Percentiles rank a stretch among this genome's conserved stretches.
Evolutionary conservation across 64 coral and sea anemone species (phyloP).

Genomic region (Astreopora myriophthalma): DNA sequence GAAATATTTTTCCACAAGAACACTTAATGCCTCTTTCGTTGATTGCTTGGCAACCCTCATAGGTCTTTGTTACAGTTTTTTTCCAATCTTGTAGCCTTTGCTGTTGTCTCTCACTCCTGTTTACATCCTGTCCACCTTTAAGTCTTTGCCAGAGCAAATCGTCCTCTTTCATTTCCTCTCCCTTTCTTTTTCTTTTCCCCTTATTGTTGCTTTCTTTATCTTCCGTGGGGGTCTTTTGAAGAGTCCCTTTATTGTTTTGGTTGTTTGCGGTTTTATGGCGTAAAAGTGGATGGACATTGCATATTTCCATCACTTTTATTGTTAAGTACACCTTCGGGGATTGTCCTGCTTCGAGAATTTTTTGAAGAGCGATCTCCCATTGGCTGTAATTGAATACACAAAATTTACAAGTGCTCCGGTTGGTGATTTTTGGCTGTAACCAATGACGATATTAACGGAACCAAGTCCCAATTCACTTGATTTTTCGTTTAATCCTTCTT

Average conservation of each 20-base stretch:
- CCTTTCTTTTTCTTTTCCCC: conserved; percentile 1
- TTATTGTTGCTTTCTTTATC: background rate
- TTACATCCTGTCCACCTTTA: background rate
- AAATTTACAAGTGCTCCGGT: background rate
- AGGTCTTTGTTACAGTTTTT: background rate
- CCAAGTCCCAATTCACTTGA: background rate
- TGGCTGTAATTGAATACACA: background rate
- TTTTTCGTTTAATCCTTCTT: background rate
- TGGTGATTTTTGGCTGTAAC: background rate
- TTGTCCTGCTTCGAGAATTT: background rate
- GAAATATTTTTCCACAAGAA: conserved; percentile 3
- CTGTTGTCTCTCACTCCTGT: conserved; percentile 9
- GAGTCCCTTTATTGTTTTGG: background rate
- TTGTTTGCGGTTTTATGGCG: background rate
- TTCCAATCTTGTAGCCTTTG: background rate
- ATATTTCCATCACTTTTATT: background rate
- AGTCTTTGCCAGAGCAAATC: background rate
- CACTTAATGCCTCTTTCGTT: background rate
- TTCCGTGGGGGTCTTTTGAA: background rate
- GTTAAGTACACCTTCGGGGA: background rate
- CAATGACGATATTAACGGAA: background rate
- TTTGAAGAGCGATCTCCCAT: conserved; percentile 5
- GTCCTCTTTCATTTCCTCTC: background rate
- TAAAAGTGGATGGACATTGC: background rate
- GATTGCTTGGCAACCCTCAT: background rate